Percentiles rank a stretch among this genome's conserved stretches.
Evolutionary conservation across 92 coral and sea anemone species (phyloP).

Genomic region (Plumapathes pennacea): DNA sequence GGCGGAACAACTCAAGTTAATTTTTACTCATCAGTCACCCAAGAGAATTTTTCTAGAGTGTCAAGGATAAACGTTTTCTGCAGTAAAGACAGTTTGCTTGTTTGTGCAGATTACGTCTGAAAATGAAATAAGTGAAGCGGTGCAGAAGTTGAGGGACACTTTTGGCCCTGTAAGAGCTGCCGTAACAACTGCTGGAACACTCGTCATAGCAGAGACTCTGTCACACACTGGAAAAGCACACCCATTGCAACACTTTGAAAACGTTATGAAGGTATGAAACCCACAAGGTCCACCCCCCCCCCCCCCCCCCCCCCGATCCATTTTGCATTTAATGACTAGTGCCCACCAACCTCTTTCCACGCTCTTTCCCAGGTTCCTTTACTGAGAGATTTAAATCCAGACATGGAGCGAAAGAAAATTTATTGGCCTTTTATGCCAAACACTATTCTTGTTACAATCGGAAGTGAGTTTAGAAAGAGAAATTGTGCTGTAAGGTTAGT

Average conservation of each 20-base stretch:
- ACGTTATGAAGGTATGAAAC: conserved; percentile 58
- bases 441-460: no score
- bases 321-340: no score
- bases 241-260: conserved; percentile 75
- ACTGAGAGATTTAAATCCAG: no score
- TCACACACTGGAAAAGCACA: conserved; percentile 71
- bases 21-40: background rate
- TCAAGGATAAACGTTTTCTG: background rate
- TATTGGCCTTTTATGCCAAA: no score
- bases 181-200: conserved; percentile 79
- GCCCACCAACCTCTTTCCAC: no score
- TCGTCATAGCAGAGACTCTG: conserved; percentile 33
- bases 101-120: conserved; percentile 70
- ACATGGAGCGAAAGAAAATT: no score
- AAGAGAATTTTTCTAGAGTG: background rate
- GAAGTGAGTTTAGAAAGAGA: no score
- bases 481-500: no score
- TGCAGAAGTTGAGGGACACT: conserved; percentile 62
- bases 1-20: background rate
- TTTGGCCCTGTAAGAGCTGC: conserved; percentile 71
- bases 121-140: conserved; percentile 58
- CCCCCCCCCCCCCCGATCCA: no score
- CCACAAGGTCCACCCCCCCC: no score
- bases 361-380: no score
- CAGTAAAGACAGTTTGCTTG: background rate